Evolutionary conservation across 2,797 vertebrate genomes (phyloP).

Genomic region (Catostomus latipinnis): DNA sequence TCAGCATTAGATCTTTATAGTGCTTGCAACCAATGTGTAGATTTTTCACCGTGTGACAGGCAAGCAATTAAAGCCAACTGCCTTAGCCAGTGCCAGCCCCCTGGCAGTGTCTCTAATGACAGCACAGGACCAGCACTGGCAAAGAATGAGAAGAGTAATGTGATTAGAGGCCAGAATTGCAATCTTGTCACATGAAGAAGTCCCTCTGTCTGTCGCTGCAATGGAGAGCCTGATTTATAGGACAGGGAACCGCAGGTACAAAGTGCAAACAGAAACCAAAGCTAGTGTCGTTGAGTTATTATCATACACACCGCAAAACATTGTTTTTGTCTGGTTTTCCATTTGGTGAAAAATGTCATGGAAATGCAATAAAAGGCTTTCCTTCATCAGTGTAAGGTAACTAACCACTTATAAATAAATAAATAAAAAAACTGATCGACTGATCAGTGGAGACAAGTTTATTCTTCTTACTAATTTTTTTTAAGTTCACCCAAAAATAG

Average conservation of each 20-base stretch:
- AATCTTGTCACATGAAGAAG: slow-evolving; percentile 47
- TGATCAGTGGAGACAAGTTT: too few species aligned
- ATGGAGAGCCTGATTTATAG: slow-evolving; percentile 45
- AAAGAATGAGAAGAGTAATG: slow-evolving; percentile 49
- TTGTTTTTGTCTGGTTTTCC: too few species aligned
- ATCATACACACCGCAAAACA: not conserved
- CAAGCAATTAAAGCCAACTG: slow-evolving; percentile 54
- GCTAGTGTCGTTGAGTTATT: slow-evolving; percentile 50
- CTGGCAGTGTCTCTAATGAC: slow-evolving; percentile 41
- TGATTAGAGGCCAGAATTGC: slow-evolving; percentile 54
- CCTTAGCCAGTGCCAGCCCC: slow-evolving; percentile 25
- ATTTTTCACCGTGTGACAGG: slow-evolving; percentile 55
- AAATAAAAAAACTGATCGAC: too few species aligned
- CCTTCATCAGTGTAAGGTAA: too few species aligned
- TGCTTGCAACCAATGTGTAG: slow-evolving; percentile 30
- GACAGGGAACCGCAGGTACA: slow-evolving; percentile 19
- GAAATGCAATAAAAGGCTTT: too few species aligned
- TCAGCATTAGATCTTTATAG: slow-evolving; percentile 31
- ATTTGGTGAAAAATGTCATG: too few species aligned
- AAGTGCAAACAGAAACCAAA: slow-evolving; percentile 44
- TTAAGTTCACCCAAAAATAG: too few species aligned
- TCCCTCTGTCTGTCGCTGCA: slow-evolving; percentile 13
- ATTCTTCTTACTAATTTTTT: too few species aligned
- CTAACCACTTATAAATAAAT: too few species aligned
- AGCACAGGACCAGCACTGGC: slow-evolving; percentile 23